Percentiles rank a stretch among this genome's conserved stretches.
phyloP scores from a whole-genome alignment of 2,797 vertebrate genomes.

The Sebastes baramenuke region DNA sequence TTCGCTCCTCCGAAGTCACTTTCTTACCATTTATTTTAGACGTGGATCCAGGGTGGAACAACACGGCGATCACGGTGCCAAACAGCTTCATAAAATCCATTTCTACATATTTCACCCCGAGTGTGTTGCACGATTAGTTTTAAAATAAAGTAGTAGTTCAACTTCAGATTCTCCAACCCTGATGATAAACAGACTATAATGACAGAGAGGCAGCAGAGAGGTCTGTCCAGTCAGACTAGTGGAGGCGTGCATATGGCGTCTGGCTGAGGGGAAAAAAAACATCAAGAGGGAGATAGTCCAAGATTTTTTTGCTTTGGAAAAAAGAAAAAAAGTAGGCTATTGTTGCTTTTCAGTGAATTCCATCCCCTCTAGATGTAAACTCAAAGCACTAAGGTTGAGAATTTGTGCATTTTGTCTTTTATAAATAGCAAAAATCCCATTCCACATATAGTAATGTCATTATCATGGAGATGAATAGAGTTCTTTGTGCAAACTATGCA shows the following conservation, averaged over 20 bases:
- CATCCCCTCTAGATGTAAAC: neutral
- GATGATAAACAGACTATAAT: neutral
- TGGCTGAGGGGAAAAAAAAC: conserved; percentile 9
- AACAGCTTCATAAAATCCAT: conserved; percentile 85
- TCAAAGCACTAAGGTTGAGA: neutral
- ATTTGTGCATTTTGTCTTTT: neutral
- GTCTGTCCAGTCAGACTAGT: conserved; percentile 11
- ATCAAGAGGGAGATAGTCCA: conserved; percentile 4
- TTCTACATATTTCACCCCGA: conserved; percentile 78
- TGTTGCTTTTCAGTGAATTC: neutral
- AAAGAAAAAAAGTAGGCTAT: neutral
- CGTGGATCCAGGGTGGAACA: conserved; percentile 76
- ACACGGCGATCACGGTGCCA: conserved; percentile 78
- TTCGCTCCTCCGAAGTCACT: neutral
- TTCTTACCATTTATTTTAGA: conserved; percentile 80
- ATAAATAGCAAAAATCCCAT: conserved; percentile 18
- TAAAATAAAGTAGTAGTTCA: neutral
- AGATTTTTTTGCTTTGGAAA: conserved; percentile 10
- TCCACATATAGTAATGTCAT: conserved; percentile 39
- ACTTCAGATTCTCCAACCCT: neutral
- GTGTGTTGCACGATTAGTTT: conserved; percentile 12
- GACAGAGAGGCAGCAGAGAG: conserved; percentile 4
- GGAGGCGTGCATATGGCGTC: conserved; percentile 65
- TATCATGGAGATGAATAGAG: conserved; percentile 43
- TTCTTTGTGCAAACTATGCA: conserved; percentile 49